phyloP scores from a whole-genome alignment of 2,888 invertebrate genomes.

The Fragum whitleyi region DNA sequence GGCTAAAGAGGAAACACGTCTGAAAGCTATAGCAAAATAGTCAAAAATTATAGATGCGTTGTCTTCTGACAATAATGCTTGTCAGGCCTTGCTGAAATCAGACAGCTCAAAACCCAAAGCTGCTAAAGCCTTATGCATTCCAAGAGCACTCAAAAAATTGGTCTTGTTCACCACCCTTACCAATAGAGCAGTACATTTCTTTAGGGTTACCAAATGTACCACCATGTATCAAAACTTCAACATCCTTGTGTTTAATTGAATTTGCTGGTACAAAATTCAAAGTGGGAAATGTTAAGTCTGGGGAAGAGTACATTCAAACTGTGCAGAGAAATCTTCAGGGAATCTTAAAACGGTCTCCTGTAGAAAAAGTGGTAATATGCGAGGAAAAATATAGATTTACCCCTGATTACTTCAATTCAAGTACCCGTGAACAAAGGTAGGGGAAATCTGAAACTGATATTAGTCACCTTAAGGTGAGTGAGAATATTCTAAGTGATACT shows the following conservation, averaged over 20 bases:
- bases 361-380: no score
- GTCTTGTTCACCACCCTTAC: slow-evolving; percentile 1
- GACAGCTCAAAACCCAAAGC: no score
- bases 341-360: slow-evolving; percentile 14
- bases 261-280: no score
- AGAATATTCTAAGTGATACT: no score
- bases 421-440: slow-evolving; percentile 38
- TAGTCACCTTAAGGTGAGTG: slow-evolving; percentile 39
- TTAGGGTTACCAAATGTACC: slow-evolving; percentile 31
- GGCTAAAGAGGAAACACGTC: slow-evolving; percentile 39
- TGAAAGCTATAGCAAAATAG: slow-evolving; percentile 34
- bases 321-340: slow-evolving; percentile 32
- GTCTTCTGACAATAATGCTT: slow-evolving; percentile 51
- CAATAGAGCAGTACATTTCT: no score
- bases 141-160: slow-evolving; percentile 32
- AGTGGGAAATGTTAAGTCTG: no score
- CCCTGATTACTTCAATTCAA: slow-evolving; percentile 53
- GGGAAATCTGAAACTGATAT: slow-evolving; percentile 13
- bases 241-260: no score
- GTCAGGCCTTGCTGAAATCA: slow-evolving; percentile 51
- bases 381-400: slow-evolving; percentile 45
- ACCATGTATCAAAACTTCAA: slow-evolving; percentile 13
- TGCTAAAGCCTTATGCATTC: slow-evolving; percentile 46
- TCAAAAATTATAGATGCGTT: slow-evolving; percentile 14
- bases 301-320: slow-evolving; percentile 33